A percentile compares a stretch with the other conserved stretches of the same genome.
phyloP scores from a whole-genome alignment of 1,140 invertebrate genomes.

The Cydia splendana region DNA sequence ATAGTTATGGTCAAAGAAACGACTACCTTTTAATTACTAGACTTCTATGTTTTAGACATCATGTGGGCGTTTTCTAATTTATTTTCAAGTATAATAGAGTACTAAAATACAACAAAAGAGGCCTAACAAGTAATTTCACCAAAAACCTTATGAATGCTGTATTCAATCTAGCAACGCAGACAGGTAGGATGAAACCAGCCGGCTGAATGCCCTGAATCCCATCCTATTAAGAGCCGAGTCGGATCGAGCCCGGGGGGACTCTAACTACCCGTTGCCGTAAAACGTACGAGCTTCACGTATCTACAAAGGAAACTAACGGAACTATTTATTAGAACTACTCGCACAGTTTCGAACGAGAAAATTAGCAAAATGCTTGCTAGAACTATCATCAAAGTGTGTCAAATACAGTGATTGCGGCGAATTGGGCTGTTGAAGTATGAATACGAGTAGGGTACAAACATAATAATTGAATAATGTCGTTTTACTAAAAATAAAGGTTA shows the following conservation, averaged over 20 bases:
- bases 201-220: slow-evolving; percentile 46
- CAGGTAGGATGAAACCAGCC: slow-evolving; percentile 27
- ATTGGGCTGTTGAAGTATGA: not conserved
- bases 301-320: slow-evolving; percentile 28
- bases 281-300: slow-evolving; percentile 18
- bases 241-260: slow-evolving; percentile 38
- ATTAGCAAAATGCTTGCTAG: not conserved
- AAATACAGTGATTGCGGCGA: not conserved
- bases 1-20: not conserved
- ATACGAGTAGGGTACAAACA: no score
- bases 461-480: no score
- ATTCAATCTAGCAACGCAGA: slow-evolving; percentile 41
- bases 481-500: no score
- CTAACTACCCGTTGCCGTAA: slow-evolving; percentile 28
- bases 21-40: not conserved
- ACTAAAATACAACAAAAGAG: not conserved
- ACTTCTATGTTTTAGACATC: no score
- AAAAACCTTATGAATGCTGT: slow-evolving; percentile 35
- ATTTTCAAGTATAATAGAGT: not conserved
- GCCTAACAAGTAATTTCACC: not conserved
- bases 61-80: not conserved
- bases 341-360: slow-evolving; percentile 18
- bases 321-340: slow-evolving; percentile 14
- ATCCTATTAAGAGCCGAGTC: slow-evolving; percentile 44
- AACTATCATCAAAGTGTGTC: not conserved